These are phyloP conservation scores for Falco concolor DNA, from an alignment of 2,797 vertebrate species.

Conservation along the genomic window DNA sequence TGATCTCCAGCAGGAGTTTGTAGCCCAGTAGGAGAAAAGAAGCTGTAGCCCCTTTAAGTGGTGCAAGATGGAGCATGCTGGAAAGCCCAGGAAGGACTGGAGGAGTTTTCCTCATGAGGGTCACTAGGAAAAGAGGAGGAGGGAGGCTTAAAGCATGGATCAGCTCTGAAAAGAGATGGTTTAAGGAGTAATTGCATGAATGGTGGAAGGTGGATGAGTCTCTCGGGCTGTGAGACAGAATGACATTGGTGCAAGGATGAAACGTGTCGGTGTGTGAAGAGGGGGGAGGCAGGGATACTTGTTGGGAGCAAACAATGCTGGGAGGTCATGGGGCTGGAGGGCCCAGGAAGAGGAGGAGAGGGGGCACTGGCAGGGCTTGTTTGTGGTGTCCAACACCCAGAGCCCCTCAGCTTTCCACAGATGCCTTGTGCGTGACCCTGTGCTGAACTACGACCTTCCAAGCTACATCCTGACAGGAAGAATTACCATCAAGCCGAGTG, in stretches of 20 bases:
- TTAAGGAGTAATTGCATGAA: background rate
- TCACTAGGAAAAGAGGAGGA: background rate
- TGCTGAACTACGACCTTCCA: conserved; percentile 81
- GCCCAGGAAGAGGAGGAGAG: background rate
- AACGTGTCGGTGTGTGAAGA: background rate
- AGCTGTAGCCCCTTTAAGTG: background rate
- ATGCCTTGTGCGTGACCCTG: conserved; percentile 60
- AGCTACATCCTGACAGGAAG: conserved; percentile 77
- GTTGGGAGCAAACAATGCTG: background rate
- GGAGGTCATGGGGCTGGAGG: background rate
- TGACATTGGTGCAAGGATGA: background rate
- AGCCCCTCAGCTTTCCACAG: conserved; percentile 30
- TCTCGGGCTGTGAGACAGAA: background rate
- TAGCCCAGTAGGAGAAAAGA: background rate
- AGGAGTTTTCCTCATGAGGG: background rate
- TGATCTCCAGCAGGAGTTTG: background rate
- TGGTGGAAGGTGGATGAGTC: background rate
- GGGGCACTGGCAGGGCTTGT: rapidly evolving
- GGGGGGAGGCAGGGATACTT: background rate
- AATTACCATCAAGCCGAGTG: conserved; percentile 73
- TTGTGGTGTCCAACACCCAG: background rate
- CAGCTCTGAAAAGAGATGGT: background rate
- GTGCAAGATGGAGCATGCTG: background rate
- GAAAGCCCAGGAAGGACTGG: background rate
- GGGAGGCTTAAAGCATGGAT: background rate